phyloP scores from a whole-genome alignment of 2,113 vertebrate species.

The Oreotragus oreotragus region DNA sequence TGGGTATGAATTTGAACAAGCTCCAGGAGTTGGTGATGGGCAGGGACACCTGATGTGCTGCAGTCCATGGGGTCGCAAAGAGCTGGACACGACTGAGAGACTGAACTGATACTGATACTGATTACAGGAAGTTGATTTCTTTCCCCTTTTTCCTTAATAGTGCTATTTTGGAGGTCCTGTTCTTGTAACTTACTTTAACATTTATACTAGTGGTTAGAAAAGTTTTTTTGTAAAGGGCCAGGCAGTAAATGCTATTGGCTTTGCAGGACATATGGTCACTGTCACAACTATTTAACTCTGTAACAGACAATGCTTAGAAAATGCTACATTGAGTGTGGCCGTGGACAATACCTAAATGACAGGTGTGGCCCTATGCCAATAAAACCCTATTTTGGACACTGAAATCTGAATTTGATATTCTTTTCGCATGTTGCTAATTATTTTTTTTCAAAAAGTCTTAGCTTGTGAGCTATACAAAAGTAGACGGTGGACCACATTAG shows the following conservation, averaged over 20 bases:
- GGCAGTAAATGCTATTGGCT: background rate
- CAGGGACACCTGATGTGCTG: background rate
- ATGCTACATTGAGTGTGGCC: background rate
- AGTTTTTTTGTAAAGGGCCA: background rate
- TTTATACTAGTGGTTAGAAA: background rate
- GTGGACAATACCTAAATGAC: background rate
- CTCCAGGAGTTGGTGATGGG: background rate
- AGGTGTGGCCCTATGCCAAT: background rate
- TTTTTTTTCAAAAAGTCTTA: background rate
- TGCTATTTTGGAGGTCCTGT: background rate
- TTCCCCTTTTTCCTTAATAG: background rate
- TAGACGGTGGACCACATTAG: background rate
- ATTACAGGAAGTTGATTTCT: background rate
- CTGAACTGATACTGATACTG: background rate
- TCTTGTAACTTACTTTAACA: background rate
- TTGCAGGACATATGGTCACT: background rate
- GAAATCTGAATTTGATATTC: background rate
- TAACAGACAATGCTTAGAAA: background rate
- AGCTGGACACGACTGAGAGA: background rate
- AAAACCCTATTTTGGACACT: background rate
- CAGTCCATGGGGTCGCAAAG: background rate
- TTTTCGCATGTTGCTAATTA: background rate
- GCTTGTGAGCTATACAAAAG: background rate
- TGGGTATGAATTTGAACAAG: background rate
- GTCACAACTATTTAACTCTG: background rate